Conservation (phyloP, 64 coral and sea anemone genomes). For the Actinia equina region DNA sequence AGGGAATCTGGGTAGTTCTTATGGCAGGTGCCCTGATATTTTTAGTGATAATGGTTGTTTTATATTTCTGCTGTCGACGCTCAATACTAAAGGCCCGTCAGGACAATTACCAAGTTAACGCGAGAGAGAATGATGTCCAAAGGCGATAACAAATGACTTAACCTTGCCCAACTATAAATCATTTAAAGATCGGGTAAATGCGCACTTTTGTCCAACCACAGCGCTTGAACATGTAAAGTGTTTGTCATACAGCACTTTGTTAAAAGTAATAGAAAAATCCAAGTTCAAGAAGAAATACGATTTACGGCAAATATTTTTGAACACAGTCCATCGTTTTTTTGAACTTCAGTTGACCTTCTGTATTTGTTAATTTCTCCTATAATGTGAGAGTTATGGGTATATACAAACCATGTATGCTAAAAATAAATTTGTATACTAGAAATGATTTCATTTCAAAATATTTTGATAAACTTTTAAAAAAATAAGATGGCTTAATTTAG, state of each 20-base stretch:
- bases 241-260: no score
- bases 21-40: slow-evolving; percentile 40
- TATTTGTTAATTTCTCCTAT: no score
- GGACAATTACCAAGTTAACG: not conserved
- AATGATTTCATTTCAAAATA: not conserved
- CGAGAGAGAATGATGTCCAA: not conserved
- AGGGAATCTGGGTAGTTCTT: slow-evolving; percentile 72
- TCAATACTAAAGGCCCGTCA: slow-evolving; percentile 22
- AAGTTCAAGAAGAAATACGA: no score
- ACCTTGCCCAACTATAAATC: not conserved
- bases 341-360: no score
- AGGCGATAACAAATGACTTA: not conserved
- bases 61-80: slow-evolving; percentile 73
- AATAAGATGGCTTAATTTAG: not conserved
- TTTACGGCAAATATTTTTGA: no score
- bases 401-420: no score
- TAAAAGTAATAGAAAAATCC: no score
- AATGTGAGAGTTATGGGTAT: no score
- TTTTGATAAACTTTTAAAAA: not conserved
- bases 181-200: not conserved
- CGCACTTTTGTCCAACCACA: no score
- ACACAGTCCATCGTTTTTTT: no score
- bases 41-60: slow-evolving; percentile 36
- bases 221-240: no score
- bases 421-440: no score